A percentile compares a stretch with the other conserved stretches of the same genome.
phyloP scores from a whole-genome alignment of 2,797 vertebrate species.

The Mycteria americana region DNA sequence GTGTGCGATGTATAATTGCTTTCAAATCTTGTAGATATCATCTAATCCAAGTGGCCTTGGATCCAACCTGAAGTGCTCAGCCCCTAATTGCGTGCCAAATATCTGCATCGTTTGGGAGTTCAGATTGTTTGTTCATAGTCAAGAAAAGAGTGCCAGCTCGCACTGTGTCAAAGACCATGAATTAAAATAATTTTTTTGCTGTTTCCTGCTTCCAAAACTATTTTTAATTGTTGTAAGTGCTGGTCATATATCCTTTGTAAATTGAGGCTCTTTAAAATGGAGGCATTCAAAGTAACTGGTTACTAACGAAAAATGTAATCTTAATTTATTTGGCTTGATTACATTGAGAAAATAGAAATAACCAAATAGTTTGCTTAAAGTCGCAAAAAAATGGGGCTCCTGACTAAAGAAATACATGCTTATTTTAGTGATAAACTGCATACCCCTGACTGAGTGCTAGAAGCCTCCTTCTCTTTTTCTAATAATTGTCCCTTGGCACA shows the following conservation, averaged over 20 bases:
- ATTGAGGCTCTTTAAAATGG: not conserved
- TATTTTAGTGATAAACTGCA: constrained; percentile 24
- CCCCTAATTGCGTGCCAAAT: not conserved
- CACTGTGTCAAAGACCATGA: not conserved
- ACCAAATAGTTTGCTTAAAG: not conserved
- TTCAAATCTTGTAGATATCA: not conserved
- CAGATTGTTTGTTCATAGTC: not conserved
- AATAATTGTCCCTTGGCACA: constrained; percentile 45
- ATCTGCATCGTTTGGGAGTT: not conserved
- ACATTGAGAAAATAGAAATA: not conserved
- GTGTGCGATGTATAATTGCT: not conserved
- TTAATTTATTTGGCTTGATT: not conserved
- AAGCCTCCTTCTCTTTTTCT: constrained; percentile 1
- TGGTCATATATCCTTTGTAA: not conserved
- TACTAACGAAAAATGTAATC: not conserved
- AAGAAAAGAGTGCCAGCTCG: not conserved
- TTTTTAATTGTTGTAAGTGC: not conserved
- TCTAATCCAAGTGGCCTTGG: not conserved
- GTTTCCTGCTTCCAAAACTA: not conserved
- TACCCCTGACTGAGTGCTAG: not conserved
- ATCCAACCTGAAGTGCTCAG: not conserved
- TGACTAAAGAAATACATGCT: constrained; percentile 12
- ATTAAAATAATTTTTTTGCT: not conserved
- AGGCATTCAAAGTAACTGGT: not conserved
- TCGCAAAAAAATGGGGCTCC: not conserved